phyloP scores from a whole-genome alignment of 1,140 invertebrate species.

The Bombus soroeensis region DNA sequence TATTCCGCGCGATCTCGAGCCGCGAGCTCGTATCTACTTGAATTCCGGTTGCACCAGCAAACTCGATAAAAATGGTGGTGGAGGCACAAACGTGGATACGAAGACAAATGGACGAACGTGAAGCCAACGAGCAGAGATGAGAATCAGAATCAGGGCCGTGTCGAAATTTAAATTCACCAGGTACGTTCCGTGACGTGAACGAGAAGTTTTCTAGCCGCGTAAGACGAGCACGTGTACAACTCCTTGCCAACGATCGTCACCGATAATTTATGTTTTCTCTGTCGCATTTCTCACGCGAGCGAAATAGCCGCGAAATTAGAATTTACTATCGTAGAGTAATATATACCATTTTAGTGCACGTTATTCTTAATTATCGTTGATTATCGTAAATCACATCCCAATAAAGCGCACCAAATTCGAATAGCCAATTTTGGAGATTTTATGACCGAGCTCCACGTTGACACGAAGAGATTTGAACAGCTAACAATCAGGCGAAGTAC shows the following conservation, averaged over 20 bases:
- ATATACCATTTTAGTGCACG: not conserved
- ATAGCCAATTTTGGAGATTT: not conserved
- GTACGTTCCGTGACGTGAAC: not conserved
- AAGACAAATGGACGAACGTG: conserved; percentile 32
- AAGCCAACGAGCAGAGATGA: conserved; percentile 14
- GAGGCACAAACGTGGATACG: not conserved
- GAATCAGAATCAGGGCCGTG: conserved; percentile 27
- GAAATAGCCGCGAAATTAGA: not conserved
- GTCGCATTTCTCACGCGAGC: not conserved
- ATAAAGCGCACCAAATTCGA: not conserved
- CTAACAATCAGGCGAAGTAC: too few species aligned
- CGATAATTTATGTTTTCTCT: not conserved
- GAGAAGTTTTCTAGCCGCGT: not conserved
- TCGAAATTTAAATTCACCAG: conserved; percentile 41
- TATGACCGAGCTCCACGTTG: not conserved
- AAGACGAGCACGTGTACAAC: not conserved
- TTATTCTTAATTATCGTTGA: not conserved
- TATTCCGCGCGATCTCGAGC: not conserved
- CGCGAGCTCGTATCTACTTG: not conserved
- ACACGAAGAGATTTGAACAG: too few species aligned
- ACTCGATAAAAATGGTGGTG: conserved; percentile 6
- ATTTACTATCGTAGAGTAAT: not conserved
- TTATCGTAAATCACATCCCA: not conserved
- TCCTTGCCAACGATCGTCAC: not conserved
- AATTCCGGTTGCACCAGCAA: not conserved